Evolutionary conservation across 2,113 vertebrate species (phyloP).

Genomic region (Thermophis baileyi): DNA sequence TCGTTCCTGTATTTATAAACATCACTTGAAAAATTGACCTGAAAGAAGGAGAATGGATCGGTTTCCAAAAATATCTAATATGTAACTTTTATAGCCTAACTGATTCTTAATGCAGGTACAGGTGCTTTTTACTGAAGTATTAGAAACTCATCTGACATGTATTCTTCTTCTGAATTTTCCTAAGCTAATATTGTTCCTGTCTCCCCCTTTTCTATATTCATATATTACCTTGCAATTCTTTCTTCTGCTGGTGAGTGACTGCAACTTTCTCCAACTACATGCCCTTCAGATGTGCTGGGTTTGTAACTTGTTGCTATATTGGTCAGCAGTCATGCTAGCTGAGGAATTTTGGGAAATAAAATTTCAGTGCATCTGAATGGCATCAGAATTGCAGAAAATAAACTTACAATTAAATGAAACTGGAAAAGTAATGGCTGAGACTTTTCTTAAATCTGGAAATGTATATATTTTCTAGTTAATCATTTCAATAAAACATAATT

Average conservation of each 20-base stretch:
- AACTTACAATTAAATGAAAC: not conserved
- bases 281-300: not conserved
- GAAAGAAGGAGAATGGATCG: not conserved
- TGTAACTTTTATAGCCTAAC: not conserved
- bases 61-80: accelerated
- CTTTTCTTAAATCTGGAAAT: conserved; percentile 47
- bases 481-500: conserved; percentile 30
- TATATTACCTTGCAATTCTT: conserved; percentile 3
- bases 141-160: conserved; percentile 27
- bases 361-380: conserved; percentile 8
- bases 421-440: conserved; percentile 28
- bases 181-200: conserved; percentile 49
- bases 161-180: conserved; percentile 58
- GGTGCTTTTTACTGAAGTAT: not conserved
- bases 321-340: conserved; percentile 22
- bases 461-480: conserved; percentile 36
- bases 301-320: not conserved
- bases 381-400: not conserved
- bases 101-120: not conserved
- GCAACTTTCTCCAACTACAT: not conserved
- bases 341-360: not conserved
- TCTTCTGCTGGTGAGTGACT: not conserved
- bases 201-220: conserved; percentile 4
- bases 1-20: not conserved
- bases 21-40: not conserved